phyloP scores from a whole-genome alignment of 2,888 invertebrate species.

The Epistrophe grossulariae region DNA sequence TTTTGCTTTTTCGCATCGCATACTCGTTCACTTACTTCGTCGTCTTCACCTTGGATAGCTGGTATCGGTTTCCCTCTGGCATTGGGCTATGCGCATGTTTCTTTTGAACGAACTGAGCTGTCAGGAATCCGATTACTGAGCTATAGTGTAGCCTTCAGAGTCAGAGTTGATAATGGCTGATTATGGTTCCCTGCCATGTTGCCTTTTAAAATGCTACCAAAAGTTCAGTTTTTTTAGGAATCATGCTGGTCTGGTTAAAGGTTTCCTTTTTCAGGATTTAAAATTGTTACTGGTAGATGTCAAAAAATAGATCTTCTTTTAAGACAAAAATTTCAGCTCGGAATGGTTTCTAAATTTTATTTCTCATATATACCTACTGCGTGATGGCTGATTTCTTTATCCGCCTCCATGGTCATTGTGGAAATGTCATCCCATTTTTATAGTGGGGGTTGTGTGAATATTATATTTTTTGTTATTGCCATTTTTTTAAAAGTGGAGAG shows the following conservation, averaged over 20 bases:
- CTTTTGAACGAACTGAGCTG: conserved; percentile 60
- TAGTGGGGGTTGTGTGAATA: conserved; percentile 15
- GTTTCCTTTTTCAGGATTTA: not conserved
- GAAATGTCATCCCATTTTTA: conserved; percentile 59
- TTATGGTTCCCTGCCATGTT: conserved; percentile 9
- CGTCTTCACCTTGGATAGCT: conserved; percentile 46
- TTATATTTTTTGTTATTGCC: not conserved
- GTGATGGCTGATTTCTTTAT: conserved; percentile 57
- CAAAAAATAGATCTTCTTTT: not conserved
- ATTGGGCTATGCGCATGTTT: conserved; percentile 50
- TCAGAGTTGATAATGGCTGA: not conserved
- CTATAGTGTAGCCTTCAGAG: conserved; percentile 32
- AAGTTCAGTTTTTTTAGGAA: not conserved
- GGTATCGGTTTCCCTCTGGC: conserved; percentile 27
- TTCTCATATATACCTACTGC: not conserved
- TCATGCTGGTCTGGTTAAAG: conserved; percentile 7
- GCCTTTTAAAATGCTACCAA: not conserved
- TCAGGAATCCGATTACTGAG: conserved; percentile 60
- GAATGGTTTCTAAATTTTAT: conserved; percentile 27
- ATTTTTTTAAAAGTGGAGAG: conserved; percentile 41
- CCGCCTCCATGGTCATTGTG: conserved; percentile 51
- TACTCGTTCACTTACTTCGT: not conserved
- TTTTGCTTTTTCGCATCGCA: conserved; percentile 24
- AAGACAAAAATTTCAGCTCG: conserved; percentile 32
- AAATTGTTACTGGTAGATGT: not conserved